These are phyloP conservation scores for Spondyliosoma cantharus DNA, from an alignment of 2,797 vertebrate genomes.

Conservation along the genomic window DNA sequence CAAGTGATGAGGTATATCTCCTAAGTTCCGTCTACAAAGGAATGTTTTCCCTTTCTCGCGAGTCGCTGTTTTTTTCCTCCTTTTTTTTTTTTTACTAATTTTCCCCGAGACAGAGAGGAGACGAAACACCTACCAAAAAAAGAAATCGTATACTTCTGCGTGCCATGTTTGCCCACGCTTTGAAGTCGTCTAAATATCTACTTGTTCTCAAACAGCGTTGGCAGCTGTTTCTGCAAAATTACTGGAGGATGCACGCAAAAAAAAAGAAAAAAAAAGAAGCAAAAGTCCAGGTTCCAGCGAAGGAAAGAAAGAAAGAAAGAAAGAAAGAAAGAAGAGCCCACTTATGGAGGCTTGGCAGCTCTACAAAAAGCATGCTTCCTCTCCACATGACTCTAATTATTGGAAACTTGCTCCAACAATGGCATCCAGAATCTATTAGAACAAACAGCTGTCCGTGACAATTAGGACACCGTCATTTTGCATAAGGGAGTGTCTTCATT, in stretches of 20 bases:
- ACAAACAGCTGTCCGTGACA: constrained; percentile 82
- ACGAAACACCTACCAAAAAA: constrained; percentile 66
- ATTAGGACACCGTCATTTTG: constrained; percentile 75
- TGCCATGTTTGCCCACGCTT: constrained; percentile 73
- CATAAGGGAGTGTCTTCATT: constrained; percentile 63
- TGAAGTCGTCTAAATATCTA: constrained; percentile 70
- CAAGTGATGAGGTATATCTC: constrained; percentile 38
- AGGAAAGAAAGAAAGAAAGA: not conserved
- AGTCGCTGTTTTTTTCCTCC: not conserved
- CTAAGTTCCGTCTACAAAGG: constrained; percentile 11
- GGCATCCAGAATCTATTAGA: constrained; percentile 82
- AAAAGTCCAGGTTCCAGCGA: constrained; percentile 72
- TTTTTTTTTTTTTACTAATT: too few relatives aligned
- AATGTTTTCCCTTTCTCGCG: not conserved
- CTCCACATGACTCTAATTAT: constrained; percentile 80
- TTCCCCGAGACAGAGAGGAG: constrained; percentile 19
- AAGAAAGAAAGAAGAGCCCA: constrained; percentile 58
- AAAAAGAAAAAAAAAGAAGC: not conserved
- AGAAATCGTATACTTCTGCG: constrained; percentile 21
- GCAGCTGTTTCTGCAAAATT: constrained; percentile 78
- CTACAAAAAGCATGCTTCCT: constrained; percentile 70
- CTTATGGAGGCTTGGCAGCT: constrained; percentile 73
- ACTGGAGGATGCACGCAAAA: constrained; percentile 57
- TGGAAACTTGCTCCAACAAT: constrained; percentile 78
- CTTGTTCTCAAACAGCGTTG: constrained; percentile 75